These are phyloP conservation scores for Anoplius nigerrimus DNA, from an alignment of 2,888 invertebrate genomes.

Conservation along the genomic window DNA sequence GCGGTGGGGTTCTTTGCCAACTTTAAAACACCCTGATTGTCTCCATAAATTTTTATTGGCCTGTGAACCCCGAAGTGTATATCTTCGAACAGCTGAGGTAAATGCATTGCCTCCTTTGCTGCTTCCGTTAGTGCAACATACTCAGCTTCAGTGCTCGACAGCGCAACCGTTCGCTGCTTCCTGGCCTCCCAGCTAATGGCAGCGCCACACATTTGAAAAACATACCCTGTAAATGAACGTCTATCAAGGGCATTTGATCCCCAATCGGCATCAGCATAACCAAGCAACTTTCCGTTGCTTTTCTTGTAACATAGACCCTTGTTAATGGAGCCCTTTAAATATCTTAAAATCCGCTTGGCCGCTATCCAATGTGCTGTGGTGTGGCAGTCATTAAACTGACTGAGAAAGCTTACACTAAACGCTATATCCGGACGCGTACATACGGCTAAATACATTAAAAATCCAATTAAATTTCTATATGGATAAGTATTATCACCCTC, in stretches of 20 bases:
- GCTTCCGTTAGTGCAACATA: constrained; percentile 16
- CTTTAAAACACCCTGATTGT: constrained; percentile 9
- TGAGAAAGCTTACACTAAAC: not conserved
- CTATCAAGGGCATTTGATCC: constrained; percentile 18
- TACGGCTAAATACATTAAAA: not conserved
- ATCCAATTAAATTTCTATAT: not conserved
- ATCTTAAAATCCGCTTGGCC: constrained; percentile 11
- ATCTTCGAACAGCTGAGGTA: not conserved
- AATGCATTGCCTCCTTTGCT: constrained; percentile 9
- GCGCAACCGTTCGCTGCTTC: constrained; percentile 16
- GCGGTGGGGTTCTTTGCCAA: constrained; percentile 8
- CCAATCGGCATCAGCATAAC: constrained; percentile 31
- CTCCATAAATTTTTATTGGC: not conserved
- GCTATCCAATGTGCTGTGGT: constrained; percentile 3
- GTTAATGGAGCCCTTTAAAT: constrained; percentile 5
- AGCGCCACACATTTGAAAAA: constrained; percentile 13
- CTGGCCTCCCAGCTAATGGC: constrained; percentile 22
- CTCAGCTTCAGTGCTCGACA: no score
- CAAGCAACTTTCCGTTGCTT: not conserved
- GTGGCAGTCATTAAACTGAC: constrained; percentile 5
- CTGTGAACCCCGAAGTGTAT: not conserved
- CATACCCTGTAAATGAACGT: constrained; percentile 18
- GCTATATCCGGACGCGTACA: not conserved
- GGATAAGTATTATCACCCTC: not conserved
- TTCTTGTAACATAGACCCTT: not conserved